Percentiles rank a stretch among this genome's conserved stretches.
Conservation (phyloP, 2,113 vertebrate genomes). For the Calyptomena viridis region DNA sequence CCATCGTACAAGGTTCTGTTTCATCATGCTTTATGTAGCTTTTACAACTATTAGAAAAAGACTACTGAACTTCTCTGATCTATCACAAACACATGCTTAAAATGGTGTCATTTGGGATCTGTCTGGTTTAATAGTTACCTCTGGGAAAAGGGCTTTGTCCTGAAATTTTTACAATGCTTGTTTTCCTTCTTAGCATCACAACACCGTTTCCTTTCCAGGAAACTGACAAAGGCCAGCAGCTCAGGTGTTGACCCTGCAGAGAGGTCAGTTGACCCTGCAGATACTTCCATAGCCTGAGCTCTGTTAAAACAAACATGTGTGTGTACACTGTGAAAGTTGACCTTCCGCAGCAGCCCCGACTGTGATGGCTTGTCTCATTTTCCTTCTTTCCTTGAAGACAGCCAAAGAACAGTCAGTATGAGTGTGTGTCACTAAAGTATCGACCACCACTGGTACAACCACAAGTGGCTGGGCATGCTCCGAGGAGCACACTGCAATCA, state of each 20-base stretch:
- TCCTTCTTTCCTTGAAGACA: not conserved
- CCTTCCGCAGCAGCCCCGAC: not conserved
- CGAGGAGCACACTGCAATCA: rapidly evolving
- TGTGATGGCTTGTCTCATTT: not conserved
- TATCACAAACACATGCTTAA: not conserved
- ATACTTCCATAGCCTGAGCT: not conserved
- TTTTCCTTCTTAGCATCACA: constrained; percentile 9
- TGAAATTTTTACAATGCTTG: not conserved
- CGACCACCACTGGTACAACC: rapidly evolving
- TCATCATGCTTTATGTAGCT: not conserved
- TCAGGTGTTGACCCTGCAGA: constrained; percentile 17
- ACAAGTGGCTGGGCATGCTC: not conserved
- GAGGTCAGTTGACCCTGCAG: not conserved
- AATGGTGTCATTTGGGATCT: not conserved
- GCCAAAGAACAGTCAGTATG: not conserved
- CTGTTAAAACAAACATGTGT: not conserved
- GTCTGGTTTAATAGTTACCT: constrained; percentile 36
- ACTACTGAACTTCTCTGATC: not conserved
- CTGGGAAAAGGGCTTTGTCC: constrained; percentile 20
- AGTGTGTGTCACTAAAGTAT: rapidly evolving
- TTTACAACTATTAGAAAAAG: not conserved
- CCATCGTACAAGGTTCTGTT: not conserved
- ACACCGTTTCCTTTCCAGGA: not conserved
- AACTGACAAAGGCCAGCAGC: not conserved
- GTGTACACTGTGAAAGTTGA: not conserved